Evolutionary conservation across 2,888 invertebrate species (phyloP), one percentile per base, ranked within the genome.

Genomic region (Salpingus planirostris): DNA sequence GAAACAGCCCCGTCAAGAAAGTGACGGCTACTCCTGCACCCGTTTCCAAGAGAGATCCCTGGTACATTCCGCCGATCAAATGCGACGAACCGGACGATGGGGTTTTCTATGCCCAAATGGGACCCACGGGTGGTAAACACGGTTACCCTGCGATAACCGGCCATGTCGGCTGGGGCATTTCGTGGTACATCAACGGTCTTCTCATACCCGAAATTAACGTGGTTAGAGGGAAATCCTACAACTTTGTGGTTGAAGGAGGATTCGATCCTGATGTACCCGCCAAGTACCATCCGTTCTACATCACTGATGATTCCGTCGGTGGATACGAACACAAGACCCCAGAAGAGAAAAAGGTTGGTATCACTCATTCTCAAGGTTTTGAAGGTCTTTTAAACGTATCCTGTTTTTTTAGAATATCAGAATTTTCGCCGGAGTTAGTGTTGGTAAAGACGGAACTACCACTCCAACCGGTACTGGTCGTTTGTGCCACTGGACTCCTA

Each of bases 131-230:
- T 2, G 90, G 90, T 13, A 84, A 85, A 60, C 79, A 80, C 50
- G 91, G 92, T 13, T 92, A 91, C 64, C 76, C 86, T 7, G 88
- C 91, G 2, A 91, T 88, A 29, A 89, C 88, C 29, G 87, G 90
- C 42, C 88, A 89, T 62, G 89, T 90, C 11, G 91, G 91, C 18
- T 91, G 91, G 91, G 91, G 92, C 14, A 84, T 91, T 41, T 81
- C 87, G 0, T 92, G 90, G 90, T 93, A 89, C 69, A 88, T 93
- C 56, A 92, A 93, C 64, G 92, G 92, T 0, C 71, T 92, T 2
- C 71, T 93, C 10, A 89, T 92, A 45, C 93, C 92, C 0, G 92
- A 88, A 69, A 80, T 93, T 47, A 81, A 88, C 57, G 82, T 92
- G 22, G 84, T 92, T 1, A 73, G 91, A 29, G 90, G 91, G 4